These are phyloP conservation scores for Tetragonula carbonaria DNA, from an alignment of 2,888 invertebrate genomes.

Conservation along the genomic window DNA sequence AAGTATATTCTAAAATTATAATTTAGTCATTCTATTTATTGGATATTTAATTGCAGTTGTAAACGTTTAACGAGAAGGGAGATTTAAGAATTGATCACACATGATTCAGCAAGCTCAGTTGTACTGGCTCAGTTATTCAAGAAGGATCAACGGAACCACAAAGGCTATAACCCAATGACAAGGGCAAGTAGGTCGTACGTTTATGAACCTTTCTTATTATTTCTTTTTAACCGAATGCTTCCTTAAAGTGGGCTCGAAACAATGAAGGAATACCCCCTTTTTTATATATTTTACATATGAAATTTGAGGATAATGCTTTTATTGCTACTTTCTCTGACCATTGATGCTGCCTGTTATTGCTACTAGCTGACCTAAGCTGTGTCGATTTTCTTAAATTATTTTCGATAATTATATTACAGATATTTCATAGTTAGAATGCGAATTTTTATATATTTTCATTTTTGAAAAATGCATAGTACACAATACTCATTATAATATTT, in stretches of 20 bases:
- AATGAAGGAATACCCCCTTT: slow-evolving; percentile 3
- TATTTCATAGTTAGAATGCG: neutral
- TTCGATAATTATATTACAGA: neutral
- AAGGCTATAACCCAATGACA: slow-evolving; percentile 11
- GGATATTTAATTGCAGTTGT: neutral
- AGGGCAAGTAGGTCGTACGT: slow-evolving; percentile 28
- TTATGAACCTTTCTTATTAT: slow-evolving; percentile 24
- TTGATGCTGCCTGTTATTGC: too few species aligned
- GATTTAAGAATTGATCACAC: neutral
- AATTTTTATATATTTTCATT: neutral
- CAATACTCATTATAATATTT: too few species aligned
- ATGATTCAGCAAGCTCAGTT: neutral
- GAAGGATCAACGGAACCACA: slow-evolving; percentile 10
- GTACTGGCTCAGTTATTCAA: neutral
- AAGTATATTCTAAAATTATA: too few species aligned
- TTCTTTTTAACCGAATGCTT: slow-evolving; percentile 18
- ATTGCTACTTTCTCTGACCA: neutral
- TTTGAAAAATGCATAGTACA: too few species aligned
- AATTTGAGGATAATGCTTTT: slow-evolving; percentile 5
- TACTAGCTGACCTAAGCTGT: neutral
- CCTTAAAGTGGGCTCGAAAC: neutral
- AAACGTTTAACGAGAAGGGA: neutral
- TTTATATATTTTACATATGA: neutral
- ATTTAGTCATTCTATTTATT: too few species aligned
- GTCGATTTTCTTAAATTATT: slow-evolving; percentile 2